Evolutionary conservation across 2,113 vertebrate species (phyloP).

Genomic region (Propithecus coquereli): DNA sequence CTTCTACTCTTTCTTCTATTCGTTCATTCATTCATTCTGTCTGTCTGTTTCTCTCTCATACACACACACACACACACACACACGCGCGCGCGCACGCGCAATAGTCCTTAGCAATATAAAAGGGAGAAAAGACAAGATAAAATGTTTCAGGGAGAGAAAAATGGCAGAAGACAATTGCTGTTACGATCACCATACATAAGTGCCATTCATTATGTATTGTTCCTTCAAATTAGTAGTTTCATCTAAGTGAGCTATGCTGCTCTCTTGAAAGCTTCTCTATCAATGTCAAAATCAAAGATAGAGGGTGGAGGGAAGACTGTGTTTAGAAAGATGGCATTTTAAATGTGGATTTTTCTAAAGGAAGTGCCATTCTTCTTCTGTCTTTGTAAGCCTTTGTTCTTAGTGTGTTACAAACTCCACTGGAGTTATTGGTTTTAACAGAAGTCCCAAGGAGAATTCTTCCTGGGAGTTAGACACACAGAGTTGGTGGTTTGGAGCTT

Average conservation of each 20-base stretch:
- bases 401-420: not conserved
- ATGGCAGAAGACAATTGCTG: constrained; percentile 28
- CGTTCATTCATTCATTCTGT: not conserved
- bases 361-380: not conserved
- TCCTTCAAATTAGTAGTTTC: constrained; percentile 65
- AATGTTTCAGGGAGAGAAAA: constrained; percentile 4
- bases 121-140: not conserved
- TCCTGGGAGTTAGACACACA: not conserved
- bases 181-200: not conserved
- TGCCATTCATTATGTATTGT: constrained; percentile 42
- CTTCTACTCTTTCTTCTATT: not conserved
- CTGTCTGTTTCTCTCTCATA: not conserved
- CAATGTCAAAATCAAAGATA: constrained; percentile 65
- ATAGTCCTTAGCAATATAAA: not conserved
- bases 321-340: constrained; percentile 46
- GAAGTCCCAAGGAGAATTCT: not conserved
- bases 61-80: not conserved
- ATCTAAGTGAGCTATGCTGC: not conserved
- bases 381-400: constrained; percentile 46
- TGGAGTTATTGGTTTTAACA: not conserved
- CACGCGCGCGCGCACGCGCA: not conserved
- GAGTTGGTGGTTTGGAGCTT: not conserved
- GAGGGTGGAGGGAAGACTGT: constrained; percentile 32
- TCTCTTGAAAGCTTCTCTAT: constrained; percentile 70
- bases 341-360: constrained; percentile 29